Base-by-base conservation (phyloP, 2,113 vertebrate genomes). In the Stigmatopora nigra region DNA sequence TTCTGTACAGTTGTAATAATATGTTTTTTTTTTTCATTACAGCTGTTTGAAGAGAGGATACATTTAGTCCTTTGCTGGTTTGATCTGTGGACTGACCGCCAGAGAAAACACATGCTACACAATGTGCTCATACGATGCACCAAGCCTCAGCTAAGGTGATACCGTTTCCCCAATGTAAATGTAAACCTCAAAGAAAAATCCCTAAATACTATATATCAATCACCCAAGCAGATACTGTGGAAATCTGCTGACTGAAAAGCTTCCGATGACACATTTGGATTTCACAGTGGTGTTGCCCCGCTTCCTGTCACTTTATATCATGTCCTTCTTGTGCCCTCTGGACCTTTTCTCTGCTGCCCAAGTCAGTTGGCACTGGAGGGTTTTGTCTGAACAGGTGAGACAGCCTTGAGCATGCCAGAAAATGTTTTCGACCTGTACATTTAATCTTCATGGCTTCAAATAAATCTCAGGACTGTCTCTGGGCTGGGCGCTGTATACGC, bases 341-440 rank as follows among this genome's bases (percentile, higher is more conserved):
- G 92, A 95, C 53, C 78, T 95, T 51, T 92, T 92, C 83, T 71
- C 80, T 0, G 87, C 89, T 0, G 89, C 92, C 5, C 92, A 92
- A 78, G 92, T 95, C 82, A 91, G 85, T 80, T 96, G 94, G 94
- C 77, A 91, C 74, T 96, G 94, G 94, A 93, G 89, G 74, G 80
- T 91, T 71, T 82, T 96, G n/a, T 83, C 92, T 2, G 93, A 96
- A 67, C 93, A 95, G 92, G 93, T 94, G 65, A 72, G 67, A 10
- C 35, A n/a, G 60, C 20, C 13, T 41, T 41, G 38, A 4, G 1
- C n/a, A 41, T 3, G 31, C 25, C 20, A 38, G 35, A 10, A 51
- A 15, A 31, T 35, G 16, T 12, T 8, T 16, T 6, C 16, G 19
- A 47, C 6, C 19, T 15, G 44, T 35, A 22, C 31, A 16, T 48